Conservation (phyloP, 2,888 invertebrate species). For the Meandrusa payeni region DNA sequence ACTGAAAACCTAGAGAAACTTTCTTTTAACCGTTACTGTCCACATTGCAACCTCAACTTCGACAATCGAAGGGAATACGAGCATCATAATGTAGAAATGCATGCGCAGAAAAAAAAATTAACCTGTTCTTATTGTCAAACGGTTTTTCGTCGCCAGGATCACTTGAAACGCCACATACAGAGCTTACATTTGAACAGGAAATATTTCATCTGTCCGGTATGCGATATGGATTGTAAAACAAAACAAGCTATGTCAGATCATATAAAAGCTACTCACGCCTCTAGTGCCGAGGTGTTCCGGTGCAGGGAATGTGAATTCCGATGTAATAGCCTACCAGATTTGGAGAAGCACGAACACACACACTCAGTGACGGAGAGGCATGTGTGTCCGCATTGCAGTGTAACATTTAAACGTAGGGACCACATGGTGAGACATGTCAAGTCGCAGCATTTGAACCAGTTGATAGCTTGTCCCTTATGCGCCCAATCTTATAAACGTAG, state of each 20-base stretch:
- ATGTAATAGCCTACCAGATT: constrained; percentile 32
- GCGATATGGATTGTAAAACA: constrained; percentile 40
- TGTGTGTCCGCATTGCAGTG: constrained; percentile 43
- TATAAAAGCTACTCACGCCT: constrained; percentile 41
- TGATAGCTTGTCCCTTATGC: constrained; percentile 46
- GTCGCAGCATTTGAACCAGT: constrained; percentile 46
- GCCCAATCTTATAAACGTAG: constrained; percentile 47
- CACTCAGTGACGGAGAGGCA: constrained; percentile 41
- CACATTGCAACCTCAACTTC: constrained; percentile 43
- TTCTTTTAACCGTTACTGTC: constrained; percentile 30
- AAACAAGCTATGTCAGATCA: constrained; percentile 45
- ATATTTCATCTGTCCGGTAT: constrained; percentile 44
- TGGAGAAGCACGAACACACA: constrained; percentile 42
- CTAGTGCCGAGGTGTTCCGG: constrained; percentile 33
- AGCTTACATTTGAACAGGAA: constrained; percentile 41
- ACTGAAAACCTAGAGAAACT: not conserved
- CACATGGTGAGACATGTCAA: constrained; percentile 56
- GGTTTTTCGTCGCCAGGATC: constrained; percentile 46
- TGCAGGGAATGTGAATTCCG: constrained; percentile 44
- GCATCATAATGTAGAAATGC: constrained; percentile 44
- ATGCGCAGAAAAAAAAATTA: constrained; percentile 37
- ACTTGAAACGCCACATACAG: constrained; percentile 47
- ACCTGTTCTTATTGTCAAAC: constrained; percentile 42
- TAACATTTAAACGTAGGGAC: constrained; percentile 49
- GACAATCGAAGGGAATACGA: constrained; percentile 37